These are phyloP conservation scores for Trachymyrmex septentrionalis DNA, from an alignment of 1,140 invertebrate genomes.

Conservation along the genomic window DNA sequence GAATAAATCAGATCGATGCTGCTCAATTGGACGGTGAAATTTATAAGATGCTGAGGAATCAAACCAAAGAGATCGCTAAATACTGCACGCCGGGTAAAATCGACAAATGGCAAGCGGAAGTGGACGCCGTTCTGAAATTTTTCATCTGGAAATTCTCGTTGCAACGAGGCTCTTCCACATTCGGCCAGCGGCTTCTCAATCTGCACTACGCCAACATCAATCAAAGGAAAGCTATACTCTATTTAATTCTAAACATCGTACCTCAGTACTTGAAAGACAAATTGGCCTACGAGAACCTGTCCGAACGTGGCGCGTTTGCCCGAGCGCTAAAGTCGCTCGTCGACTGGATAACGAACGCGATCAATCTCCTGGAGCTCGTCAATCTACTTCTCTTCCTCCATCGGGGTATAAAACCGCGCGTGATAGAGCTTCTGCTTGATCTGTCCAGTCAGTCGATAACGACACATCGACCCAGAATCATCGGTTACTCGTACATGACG, in stretches of 20 bases:
- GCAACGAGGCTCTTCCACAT: constrained; percentile 79
- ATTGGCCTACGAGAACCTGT: constrained; percentile 65
- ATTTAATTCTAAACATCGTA: constrained; percentile 77
- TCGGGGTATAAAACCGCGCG: constrained; percentile 80
- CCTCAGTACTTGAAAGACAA: constrained; percentile 81
- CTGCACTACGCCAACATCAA: constrained; percentile 81
- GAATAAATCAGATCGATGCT: constrained; percentile 85
- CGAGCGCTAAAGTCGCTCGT: constrained; percentile 18
- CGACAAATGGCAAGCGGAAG: constrained; percentile 82
- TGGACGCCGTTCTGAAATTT: constrained; percentile 80
- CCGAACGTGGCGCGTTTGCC: neutral
- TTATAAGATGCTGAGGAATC: constrained; percentile 79
- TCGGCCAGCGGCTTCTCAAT: constrained; percentile 84
- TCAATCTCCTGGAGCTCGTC: constrained; percentile 79
- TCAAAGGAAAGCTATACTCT: constrained; percentile 78
- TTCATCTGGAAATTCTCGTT: constrained; percentile 84
- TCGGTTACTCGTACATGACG: constrained; percentile 86
- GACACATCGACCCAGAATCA: constrained; percentile 78
- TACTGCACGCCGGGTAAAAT: constrained; percentile 75
- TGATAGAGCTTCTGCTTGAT: constrained; percentile 80
- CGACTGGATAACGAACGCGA: constrained; percentile 65
- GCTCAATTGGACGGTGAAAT: constrained; percentile 83
- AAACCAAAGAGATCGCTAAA: constrained; percentile 79
- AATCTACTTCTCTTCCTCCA: constrained; percentile 82
- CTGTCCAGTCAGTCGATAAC: constrained; percentile 78